Conservation (phyloP, 2,113 vertebrate genomes). For the Spilogale gracilis region DNA sequence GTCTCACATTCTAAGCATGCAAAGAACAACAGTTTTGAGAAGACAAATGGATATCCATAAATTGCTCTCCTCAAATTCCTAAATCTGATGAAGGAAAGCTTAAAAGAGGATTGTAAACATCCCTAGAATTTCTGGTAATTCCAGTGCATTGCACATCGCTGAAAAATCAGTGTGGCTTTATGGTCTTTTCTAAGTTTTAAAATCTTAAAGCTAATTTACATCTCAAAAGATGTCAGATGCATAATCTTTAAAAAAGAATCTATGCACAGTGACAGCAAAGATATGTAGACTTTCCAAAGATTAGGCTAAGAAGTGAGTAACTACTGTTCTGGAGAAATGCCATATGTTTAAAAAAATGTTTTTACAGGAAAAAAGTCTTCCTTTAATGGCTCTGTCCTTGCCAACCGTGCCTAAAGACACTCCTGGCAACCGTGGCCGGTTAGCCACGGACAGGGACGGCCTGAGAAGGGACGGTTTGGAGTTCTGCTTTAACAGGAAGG, state of each 20-base stretch:
- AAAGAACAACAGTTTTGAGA: not conserved
- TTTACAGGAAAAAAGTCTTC: not conserved
- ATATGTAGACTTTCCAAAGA: not conserved
- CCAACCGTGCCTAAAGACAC: not conserved
- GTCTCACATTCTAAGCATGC: not conserved
- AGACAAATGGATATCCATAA: not conserved
- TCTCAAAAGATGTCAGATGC: not conserved
- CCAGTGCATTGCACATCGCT: not conserved
- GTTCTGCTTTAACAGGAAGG: not conserved
- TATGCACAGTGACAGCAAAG: not conserved
- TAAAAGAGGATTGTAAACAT: not conserved
- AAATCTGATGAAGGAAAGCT: not conserved
- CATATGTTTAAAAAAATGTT: not conserved
- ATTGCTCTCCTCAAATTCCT: not conserved
- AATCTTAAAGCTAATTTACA: slow-evolving; percentile 28
- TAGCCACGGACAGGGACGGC: not conserved
- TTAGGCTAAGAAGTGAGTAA: not conserved
- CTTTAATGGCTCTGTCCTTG: not conserved
- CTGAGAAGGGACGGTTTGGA: not conserved
- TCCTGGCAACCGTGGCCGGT: not conserved
- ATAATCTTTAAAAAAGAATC: slow-evolving; percentile 2
- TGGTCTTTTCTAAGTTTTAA: slow-evolving; percentile 43
- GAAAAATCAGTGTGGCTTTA: not conserved
- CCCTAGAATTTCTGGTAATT: slow-evolving; percentile 2
- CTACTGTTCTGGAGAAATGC: not conserved